Percentiles rank a stretch among this genome's conserved stretches.
phyloP scores from a whole-genome alignment of 2,113 vertebrate genomes.

The Cinclus mexicanus region DNA sequence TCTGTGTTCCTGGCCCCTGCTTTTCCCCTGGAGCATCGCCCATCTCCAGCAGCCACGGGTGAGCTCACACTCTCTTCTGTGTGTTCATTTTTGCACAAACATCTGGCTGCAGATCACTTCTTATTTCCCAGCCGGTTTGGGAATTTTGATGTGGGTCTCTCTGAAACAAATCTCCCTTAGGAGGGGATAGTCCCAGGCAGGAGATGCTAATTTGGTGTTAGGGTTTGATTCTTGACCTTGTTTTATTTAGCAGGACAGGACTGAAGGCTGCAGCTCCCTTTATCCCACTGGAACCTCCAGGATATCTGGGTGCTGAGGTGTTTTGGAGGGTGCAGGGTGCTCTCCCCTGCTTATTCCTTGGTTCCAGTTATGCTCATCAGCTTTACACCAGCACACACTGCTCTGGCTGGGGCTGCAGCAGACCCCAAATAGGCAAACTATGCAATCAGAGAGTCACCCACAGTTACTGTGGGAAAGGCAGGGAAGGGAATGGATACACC shows the following conservation, averaged over 20 bases:
- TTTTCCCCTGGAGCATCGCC: background rate
- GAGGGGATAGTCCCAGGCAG: background rate
- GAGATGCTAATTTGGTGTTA: background rate
- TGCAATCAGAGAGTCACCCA: fast-evolving
- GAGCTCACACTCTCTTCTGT: background rate
- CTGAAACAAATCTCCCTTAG: background rate
- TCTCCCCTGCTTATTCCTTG: background rate
- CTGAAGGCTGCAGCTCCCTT: background rate
- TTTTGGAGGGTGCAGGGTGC: background rate
- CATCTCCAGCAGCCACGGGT: background rate
- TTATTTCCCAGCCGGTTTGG: background rate
- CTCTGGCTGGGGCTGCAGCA: background rate
- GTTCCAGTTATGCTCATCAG: background rate
- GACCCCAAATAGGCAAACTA: background rate
- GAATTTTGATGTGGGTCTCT: background rate
- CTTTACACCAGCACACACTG: background rate
- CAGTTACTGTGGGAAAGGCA: background rate
- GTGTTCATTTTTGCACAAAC: background rate
- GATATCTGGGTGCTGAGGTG: fast-evolving
- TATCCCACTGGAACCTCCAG: background rate
- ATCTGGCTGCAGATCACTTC: background rate
- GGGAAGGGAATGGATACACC: background rate
- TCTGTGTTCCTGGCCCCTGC: background rate
- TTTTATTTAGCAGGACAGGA: background rate
- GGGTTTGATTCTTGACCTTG: background rate